Evolutionary conservation across 2,888 invertebrate genomes (phyloP), one percentile per base, ranked within the genome.

Genomic region (Hypomecis atomaria): DNA sequence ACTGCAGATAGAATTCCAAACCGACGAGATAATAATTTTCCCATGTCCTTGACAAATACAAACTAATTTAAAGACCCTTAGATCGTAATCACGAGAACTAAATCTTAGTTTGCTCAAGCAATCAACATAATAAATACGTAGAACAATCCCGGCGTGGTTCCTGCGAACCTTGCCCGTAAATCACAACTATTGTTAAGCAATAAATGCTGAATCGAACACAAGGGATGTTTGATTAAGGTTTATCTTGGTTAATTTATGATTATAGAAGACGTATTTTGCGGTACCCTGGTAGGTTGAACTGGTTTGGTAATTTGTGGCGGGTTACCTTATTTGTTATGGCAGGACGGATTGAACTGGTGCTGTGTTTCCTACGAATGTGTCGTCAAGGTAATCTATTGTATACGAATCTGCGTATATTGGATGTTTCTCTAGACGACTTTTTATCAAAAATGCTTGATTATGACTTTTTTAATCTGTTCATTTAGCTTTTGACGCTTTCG

Each of bases 211-310:
- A 88, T 89, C 85, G 90, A 90, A 87, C 89, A 86, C 90, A 84
- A 85, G 89, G 88, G 89, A 88, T 86, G 84, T 88, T 90, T 90
- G 89, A 91, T 90, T 90, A 91, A 87, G 89, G 87, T 89, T 90
- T 91, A 91, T 90, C 89, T 87, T 79, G 81, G 85, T 87, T 89
- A 89, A 90, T 90, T 90, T 90, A 89, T 84, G 85, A 82, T 87
- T 88, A 89, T 86, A 84, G 86, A 84, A 74, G 76, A 75, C 69
- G 59, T 76, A 74, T 70, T 72, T 72, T 63, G 56, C 59, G 67
- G 76, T 67, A 68, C 56, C 71, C 57, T 72, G 63, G 69, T 50
- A 48, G 53, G 34, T 36, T 45, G 49, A 52, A 43, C 44, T 45
- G 47, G 38, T 56, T 45, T 23, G 33, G 62, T 63, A 55, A 48